Base-by-base conservation (phyloP, 2,888 invertebrate genomes). In the Drosophila atripex region DNA sequence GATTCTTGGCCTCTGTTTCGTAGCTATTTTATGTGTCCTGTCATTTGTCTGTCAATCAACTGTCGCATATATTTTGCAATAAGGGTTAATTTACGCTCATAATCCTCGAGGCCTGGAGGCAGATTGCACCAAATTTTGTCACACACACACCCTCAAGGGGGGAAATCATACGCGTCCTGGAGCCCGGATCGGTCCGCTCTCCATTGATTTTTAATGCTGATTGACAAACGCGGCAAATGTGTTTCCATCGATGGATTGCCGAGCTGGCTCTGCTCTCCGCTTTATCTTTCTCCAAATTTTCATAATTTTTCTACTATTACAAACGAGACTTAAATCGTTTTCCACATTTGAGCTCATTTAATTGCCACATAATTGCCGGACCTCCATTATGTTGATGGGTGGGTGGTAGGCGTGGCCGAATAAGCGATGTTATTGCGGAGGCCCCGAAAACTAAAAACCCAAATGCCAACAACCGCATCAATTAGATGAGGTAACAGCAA, bases 61-160 rank as follows among this genome's bases (percentile, higher is more conserved):
- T 85, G 84, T 85, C 84, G 82, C 86, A 82, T 85, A 80, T 82
- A 86, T 82, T 82, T 75, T 76, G 78, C 87, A 86, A 86, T 85
- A 85, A 86, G 87, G 84, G 84, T 85, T 85, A 85, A 85, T 85
- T 86, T 85, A 80, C 87, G 80, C 87, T 85, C 78, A 86, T 86
- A 84, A 86, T 85, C 87, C 85, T 78, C 71, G 47, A n/a, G 70
- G 75, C 71, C 70, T 46, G 53, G n/a, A 52, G 63, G 35, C 51
- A 45, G 51, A 63, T 63, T 61, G 38, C 63, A 46, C 23, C 21
- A 21, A 21, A 28, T 63, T 14, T 45, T 83, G 86, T 80, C 86
- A 70, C 78, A 76, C 46, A 68, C 75, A 11, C 11, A 25, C 12
- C 35, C 35, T 35, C 6, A n/a, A n/a, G n/a, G 23, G 12, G 8